Percentiles rank a stretch among this genome's conserved stretches.
phyloP scores from a whole-genome alignment of 2,888 invertebrate species.

The Protodeltote pygarga region DNA sequence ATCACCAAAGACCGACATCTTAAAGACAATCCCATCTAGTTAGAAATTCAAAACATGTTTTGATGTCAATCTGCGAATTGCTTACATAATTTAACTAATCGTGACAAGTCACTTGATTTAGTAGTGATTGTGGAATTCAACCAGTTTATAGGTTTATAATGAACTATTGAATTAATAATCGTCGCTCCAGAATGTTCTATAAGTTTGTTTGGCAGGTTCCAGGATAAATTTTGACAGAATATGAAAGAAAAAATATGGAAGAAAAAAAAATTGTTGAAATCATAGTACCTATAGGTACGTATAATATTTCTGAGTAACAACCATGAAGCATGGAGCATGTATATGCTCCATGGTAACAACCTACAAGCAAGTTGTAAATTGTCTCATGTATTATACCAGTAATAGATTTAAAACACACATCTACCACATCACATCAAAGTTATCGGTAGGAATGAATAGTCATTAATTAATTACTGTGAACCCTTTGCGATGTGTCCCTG shows the following conservation, averaged over 20 bases:
- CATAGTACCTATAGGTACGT: too few species aligned
- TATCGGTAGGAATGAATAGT: conserved; percentile 76
- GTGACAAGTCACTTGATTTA: conserved; percentile 49
- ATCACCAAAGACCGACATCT: not conserved
- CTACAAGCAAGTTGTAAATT: conserved; percentile 7
- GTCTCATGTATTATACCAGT: conserved; percentile 2
- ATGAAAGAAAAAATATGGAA: too few species aligned
- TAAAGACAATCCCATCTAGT: conserved; percentile 8
- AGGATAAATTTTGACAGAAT: too few species aligned
- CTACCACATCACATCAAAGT: conserved; percentile 57
- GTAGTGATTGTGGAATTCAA: conserved; percentile 11
- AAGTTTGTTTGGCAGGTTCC: too few species aligned
- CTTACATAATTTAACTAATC: conserved; percentile 55
- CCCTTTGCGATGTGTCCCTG: conserved; percentile 78
- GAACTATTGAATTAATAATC: conserved; percentile 58
- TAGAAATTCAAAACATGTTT: conserved; percentile 41
- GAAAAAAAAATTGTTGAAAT: too few species aligned
- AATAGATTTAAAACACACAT: conserved; percentile 38
- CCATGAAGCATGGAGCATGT: too few species aligned
- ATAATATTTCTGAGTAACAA: too few species aligned
- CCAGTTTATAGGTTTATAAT: not conserved
- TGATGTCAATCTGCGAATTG: conserved; percentile 54
- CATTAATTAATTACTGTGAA: conserved; percentile 83
- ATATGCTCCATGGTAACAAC: too few species aligned
- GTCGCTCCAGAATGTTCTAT: too few species aligned